These are phyloP conservation scores for Talpa occidentalis DNA, from an alignment of 2,113 vertebrate genomes.

Conservation along the genomic window DNA sequence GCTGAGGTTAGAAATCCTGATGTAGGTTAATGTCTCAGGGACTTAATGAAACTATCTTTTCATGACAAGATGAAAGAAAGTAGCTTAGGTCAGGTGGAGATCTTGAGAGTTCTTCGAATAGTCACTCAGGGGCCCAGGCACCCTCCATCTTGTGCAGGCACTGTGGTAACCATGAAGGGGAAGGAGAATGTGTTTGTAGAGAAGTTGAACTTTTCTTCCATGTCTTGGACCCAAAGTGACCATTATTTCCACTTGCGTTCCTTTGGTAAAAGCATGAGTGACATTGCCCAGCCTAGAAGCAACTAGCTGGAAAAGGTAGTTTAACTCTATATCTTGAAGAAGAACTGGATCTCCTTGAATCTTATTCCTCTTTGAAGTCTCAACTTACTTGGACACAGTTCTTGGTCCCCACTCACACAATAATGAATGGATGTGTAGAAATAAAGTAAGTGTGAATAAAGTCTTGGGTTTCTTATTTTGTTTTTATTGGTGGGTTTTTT, in stretches of 20 bases:
- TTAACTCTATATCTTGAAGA: background rate
- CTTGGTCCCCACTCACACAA: background rate
- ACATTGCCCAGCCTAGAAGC: background rate
- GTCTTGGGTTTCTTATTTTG: background rate
- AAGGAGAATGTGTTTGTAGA: background rate
- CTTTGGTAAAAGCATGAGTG: background rate
- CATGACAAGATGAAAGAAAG: background rate
- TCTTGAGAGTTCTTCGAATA: constrained; percentile 10
- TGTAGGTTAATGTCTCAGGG: background rate
- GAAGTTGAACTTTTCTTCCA: background rate
- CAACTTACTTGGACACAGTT: background rate
- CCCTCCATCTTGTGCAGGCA: background rate
- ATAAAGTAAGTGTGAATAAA: constrained; percentile 30
- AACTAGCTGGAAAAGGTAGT: background rate
- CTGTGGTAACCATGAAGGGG: background rate
- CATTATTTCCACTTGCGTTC: background rate
- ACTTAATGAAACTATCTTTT: background rate
- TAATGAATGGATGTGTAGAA: background rate
- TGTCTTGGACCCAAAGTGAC: background rate
- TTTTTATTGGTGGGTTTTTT: background rate
- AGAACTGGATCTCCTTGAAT: background rate
- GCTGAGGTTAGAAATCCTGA: background rate
- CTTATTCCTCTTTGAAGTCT: constrained; percentile 21
- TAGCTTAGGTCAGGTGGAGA: background rate
- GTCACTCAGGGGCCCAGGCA: background rate